phyloP scores from a whole-genome alignment of 2,888 invertebrate species.

The Alitta virens region DNA sequence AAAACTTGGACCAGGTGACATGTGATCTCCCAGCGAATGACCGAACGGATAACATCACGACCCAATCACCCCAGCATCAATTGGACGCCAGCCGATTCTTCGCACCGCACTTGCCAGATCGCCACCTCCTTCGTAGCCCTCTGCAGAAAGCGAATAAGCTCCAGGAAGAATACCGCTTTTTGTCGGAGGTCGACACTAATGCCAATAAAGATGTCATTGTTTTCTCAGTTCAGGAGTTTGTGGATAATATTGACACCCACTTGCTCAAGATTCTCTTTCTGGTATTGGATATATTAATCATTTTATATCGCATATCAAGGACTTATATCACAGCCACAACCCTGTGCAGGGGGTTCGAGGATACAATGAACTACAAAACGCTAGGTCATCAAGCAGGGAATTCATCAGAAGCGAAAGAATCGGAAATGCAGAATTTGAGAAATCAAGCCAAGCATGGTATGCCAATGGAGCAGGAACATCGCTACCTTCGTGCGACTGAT shows the following conservation, averaged over 20 bases:
- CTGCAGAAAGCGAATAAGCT: constrained; percentile 15
- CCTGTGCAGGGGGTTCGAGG: constrained; percentile 22
- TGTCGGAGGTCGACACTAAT: constrained; percentile 3
- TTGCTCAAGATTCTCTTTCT: constrained; percentile 28
- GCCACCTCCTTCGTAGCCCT: constrained; percentile 7
- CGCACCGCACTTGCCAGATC: constrained; percentile 14
- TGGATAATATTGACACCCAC: constrained; percentile 16
- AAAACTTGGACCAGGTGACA: constrained; percentile 1
- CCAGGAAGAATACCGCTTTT: constrained; percentile 20
- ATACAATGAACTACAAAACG: constrained; percentile 3
- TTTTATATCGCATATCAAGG: constrained; percentile 25
- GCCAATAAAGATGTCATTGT: neutral
- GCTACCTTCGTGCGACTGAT: constrained; percentile 1
- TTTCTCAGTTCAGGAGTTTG: constrained; percentile 18
- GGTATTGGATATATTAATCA: constrained; percentile 24
- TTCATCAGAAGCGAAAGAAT: constrained; percentile 3
- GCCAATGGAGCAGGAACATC: neutral
- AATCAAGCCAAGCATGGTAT: constrained; percentile 13
- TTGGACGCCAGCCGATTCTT: constrained; percentile 20
- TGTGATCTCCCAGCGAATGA: constrained; percentile 9
- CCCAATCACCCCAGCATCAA: constrained; percentile 8
- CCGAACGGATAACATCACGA: constrained; percentile 9
- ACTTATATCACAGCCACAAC: constrained; percentile 25
- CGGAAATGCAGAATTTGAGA: constrained; percentile 11
- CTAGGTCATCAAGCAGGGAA: neutral